Evolutionary conservation across 2,888 invertebrate genomes (phyloP).

Genomic region (Electrophaes corylata): DNA sequence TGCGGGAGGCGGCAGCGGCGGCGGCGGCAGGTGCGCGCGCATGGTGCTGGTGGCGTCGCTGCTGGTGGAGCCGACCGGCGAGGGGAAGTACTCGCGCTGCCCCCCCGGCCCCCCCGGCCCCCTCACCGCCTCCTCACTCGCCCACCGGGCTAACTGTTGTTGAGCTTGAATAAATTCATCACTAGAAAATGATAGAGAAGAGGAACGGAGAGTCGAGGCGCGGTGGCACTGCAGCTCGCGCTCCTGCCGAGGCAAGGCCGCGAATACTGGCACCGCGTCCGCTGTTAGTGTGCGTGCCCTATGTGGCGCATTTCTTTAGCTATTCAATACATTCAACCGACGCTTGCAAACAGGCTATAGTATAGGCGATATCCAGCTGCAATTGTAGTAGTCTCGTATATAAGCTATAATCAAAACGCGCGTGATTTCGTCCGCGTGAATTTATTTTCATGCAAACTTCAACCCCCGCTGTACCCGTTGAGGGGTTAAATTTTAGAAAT

Average conservation of each 20-base stretch:
- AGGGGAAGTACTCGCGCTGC: constrained; percentile 70
- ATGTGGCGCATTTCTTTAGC: constrained; percentile 12
- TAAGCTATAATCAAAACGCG: too few relatives aligned
- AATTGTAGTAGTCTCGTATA: too few relatives aligned
- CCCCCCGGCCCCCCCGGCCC: constrained; percentile 74
- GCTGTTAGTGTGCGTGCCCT: constrained; percentile 30
- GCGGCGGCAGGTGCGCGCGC: constrained; percentile 70
- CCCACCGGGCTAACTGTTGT: constrained; percentile 97
- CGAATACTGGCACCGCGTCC: constrained; percentile 3
- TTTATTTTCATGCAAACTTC: too few relatives aligned
- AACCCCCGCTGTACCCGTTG: too few relatives aligned
- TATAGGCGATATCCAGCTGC: neutral
- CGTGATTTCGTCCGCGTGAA: too few relatives aligned
- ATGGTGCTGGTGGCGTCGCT: constrained; percentile 58
- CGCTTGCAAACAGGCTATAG: neutral
- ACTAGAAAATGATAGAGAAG: constrained; percentile 95
- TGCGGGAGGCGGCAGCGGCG: constrained; percentile 36
- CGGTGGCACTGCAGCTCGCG: constrained; percentile 37
- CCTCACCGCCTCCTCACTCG: constrained; percentile 92
- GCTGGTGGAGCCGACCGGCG: constrained; percentile 77
- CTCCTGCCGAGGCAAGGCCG: constrained; percentile 34
- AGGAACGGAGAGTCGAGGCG: constrained; percentile 87
- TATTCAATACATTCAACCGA: constrained; percentile 1
- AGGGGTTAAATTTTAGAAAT: too few relatives aligned
- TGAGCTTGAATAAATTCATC: constrained; percentile 99